These are phyloP conservation scores for Ligdia adustata DNA, from an alignment of 2,888 invertebrate species.

Conservation along the genomic window DNA sequence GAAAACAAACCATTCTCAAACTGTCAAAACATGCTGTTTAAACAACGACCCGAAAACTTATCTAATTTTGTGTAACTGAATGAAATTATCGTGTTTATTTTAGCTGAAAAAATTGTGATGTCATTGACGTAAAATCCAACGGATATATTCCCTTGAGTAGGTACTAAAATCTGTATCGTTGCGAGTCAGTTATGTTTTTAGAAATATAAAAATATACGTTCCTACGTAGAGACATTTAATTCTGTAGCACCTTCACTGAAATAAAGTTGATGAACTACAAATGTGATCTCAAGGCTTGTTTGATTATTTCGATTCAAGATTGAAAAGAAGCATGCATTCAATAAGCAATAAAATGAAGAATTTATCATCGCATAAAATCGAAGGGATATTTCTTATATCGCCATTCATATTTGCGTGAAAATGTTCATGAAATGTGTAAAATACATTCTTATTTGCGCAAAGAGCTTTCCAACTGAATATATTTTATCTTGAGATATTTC, in stretches of 20 bases:
- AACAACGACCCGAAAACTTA: neutral
- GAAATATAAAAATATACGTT: constrained; percentile 23
- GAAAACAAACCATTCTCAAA: constrained; percentile 22
- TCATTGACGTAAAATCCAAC: constrained; percentile 15
- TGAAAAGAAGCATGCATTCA: constrained; percentile 37
- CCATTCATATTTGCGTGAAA: constrained; percentile 21
- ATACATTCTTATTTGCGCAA: constrained; percentile 5
- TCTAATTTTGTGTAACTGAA: constrained; percentile 1
- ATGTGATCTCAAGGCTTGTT: constrained; percentile 39
- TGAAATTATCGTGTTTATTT: constrained; percentile 12
- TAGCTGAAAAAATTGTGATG: constrained; percentile 8
- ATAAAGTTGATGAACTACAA: constrained; percentile 44
- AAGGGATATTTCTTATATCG: constrained; percentile 21
- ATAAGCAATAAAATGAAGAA: constrained; percentile 40
- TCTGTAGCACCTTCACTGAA: constrained; percentile 33
- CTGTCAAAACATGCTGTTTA: neutral
- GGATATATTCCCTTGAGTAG: constrained; percentile 18
- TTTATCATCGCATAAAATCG: constrained; percentile 38
- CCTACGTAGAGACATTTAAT: constrained; percentile 26
- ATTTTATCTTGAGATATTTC: constrained; percentile 6
- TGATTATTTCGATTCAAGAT: constrained; percentile 42
- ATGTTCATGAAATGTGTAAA: constrained; percentile 3
- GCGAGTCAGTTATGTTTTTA: constrained; percentile 12
- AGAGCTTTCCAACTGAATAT: constrained; percentile 9
- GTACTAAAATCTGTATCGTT: constrained; percentile 22